Percentiles rank a stretch among this genome's conserved stretches.
Evolutionary conservation across 2,888 invertebrate genomes (phyloP).

Genomic region (Parnassius glacialis): DNA sequence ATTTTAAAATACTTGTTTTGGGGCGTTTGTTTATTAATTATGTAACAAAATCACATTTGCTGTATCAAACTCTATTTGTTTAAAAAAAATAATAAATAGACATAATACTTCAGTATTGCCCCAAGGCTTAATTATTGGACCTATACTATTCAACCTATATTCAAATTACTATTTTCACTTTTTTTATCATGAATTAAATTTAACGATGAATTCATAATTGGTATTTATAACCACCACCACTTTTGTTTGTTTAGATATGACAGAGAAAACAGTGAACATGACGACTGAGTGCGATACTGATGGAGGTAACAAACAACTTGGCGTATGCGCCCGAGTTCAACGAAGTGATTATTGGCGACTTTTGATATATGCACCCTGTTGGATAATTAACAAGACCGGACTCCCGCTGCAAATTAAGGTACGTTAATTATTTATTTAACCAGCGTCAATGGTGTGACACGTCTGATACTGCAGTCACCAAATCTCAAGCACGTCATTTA

Average conservation of each 20-base stretch:
- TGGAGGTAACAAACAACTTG: slow-evolving; percentile 83
- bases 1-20: too few species aligned
- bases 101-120: not conserved
- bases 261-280: slow-evolving; percentile 84
- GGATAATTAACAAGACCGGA: slow-evolving; percentile 94
- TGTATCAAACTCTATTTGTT: too few species aligned
- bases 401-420: slow-evolving; percentile 91
- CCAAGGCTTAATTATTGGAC: not conserved
- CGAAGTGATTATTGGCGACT: slow-evolving; percentile 83
- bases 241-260: slow-evolving; percentile 68
- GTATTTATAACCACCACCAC: too few species aligned
- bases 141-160: not conserved
- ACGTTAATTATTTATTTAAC: too few species aligned
- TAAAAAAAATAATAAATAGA: too few species aligned
- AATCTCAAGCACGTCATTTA: not conserved
- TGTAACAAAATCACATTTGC: too few species aligned
- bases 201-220: too few species aligned
- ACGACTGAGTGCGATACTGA: slow-evolving; percentile 85
- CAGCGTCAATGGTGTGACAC: too few species aligned
- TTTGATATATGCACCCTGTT: slow-evolving; percentile 89
- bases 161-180: too few species aligned
- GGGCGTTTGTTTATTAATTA: too few species aligned
- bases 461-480: too few species aligned
- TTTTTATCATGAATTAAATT: too few species aligned
- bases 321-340: slow-evolving; percentile 84